phyloP scores from a whole-genome alignment of 1,140 invertebrate species.

The Batillaria attramentaria region DNA sequence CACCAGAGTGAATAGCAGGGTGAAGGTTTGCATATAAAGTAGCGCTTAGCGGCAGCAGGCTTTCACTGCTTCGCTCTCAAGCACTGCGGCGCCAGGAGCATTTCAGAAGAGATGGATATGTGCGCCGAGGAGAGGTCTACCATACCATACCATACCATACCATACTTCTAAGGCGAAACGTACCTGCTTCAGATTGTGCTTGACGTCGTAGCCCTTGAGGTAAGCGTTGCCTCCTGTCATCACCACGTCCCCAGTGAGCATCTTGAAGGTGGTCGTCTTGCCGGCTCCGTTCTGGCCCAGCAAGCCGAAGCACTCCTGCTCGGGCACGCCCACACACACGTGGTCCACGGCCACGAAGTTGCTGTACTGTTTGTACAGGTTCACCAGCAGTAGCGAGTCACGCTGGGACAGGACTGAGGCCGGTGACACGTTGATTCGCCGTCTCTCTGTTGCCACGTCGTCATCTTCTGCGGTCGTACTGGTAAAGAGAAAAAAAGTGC shows the following conservation, averaged over 20 bases:
- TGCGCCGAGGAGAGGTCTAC: no score
- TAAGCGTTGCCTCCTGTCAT: constrained; percentile 63
- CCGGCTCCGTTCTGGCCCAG: constrained; percentile 90
- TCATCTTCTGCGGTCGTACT: constrained; percentile 37
- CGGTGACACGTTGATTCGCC: constrained; percentile 46
- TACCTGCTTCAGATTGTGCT: constrained; percentile 72
- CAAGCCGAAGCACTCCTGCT: constrained; percentile 88
- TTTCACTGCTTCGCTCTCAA: no score
- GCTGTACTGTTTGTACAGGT: constrained; percentile 76
- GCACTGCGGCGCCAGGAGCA: no score
- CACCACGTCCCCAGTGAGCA: constrained; percentile 78
- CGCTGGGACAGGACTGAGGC: constrained; percentile 37
- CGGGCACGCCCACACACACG: constrained; percentile 79
- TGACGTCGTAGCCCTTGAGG: constrained; percentile 54
- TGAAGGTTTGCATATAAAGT: no score
- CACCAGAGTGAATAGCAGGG: no score
- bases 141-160: no score
- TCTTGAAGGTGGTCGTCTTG: constrained; percentile 89
- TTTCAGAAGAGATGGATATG: no score
- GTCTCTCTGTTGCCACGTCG: constrained; percentile 53
- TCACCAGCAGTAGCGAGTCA: constrained; percentile 65
- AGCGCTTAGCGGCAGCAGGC: no score
- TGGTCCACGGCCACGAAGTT: constrained; percentile 80
- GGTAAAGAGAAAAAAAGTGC: neutral
- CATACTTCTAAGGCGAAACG: no score